These are phyloP conservation scores for Agrotis segetum DNA, from an alignment of 2,888 invertebrate species.

Conservation along the genomic window DNA sequence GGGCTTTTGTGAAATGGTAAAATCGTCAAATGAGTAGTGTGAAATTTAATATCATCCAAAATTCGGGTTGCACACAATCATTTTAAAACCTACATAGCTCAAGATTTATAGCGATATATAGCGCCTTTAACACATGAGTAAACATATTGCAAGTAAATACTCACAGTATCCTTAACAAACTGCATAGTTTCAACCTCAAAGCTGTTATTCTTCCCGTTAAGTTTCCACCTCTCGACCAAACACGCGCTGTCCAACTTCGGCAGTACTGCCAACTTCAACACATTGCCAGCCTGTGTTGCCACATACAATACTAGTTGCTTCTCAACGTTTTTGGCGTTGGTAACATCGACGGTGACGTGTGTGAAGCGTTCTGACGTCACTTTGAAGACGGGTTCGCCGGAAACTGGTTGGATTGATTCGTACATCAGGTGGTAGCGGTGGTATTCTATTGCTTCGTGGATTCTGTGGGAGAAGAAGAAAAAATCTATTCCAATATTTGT, in stretches of 20 bases:
- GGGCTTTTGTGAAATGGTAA: no score
- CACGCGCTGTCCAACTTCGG: conserved; percentile 94
- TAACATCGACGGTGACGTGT: conserved; percentile 95
- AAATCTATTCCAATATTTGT: no score
- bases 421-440: conserved; percentile 97
- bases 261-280: conserved; percentile 95
- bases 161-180: conserved; percentile 95
- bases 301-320: conserved; percentile 95
- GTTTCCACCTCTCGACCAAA: conserved; percentile 96
- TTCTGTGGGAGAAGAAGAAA: conserved; percentile 67
- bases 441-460: conserved; percentile 91
- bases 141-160: conserved; percentile 63
- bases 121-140: not conserved
- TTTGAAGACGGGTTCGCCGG: conserved; percentile 93
- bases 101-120: no score
- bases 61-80: no score
- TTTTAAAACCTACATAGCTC: not conserved
- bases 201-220: conserved; percentile 90
- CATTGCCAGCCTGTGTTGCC: conserved; percentile 93
- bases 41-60: no score
- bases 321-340: conserved; percentile 93
- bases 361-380: conserved; percentile 93
- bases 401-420: conserved; percentile 94
- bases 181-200: conserved; percentile 93
- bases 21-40: no score